Base-by-base conservation (phyloP, 2,797 vertebrate genomes). In the Hemibagrus guttatus region DNA sequence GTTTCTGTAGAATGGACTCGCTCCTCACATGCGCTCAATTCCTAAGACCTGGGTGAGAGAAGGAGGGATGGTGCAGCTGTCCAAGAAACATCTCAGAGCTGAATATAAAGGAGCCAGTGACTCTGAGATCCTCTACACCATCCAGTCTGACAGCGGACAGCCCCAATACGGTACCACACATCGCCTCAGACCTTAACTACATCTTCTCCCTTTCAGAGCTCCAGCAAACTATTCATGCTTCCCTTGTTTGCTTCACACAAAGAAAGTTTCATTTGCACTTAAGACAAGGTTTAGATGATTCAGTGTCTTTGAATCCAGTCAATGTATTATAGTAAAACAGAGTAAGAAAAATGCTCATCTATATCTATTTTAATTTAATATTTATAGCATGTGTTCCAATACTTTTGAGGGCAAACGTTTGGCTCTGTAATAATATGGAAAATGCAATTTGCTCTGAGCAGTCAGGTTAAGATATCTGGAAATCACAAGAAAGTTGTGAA, bases 1-100 rank as follows among this genome's bases (percentile, higher is more conserved):
- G 35, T 81, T 81, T 63, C 83, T 85, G 54, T 92, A 98, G 97
- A 91, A 90, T 12, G 88, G 87, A 17, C 88, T 91, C 85, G 90
- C 93, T 52, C 95, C 96, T 66, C 93, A 82, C 0, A 87, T 97
- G 35, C 91, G 93, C 72, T 93, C 96, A 2, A 93, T 95, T 23
- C 95, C 96, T 0, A 72, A 94, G 88, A 96, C 97, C 9, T 99
- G 98, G 98, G 98, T 99, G 78, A 97, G 95, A 46, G 96, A 97
- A 89, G 97, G 98, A 0, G 97, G 98, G 0, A 97, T 96, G 97
- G 95, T 98, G 3, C 96, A 96, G 9, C 96, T 99, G 84, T 96
- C 97, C 86, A 96, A 87, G 80, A 96, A 93, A 35, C 93, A 97
- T 90, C 93, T 99, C 89, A 94, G 91, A 17, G 94, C 96, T 0